Percentiles rank a stretch among this genome's conserved stretches.
These are phyloP conservation scores for Odontomachus brunneus DNA, from an alignment of 1,140 invertebrate species.

Conservation along the genomic window DNA sequence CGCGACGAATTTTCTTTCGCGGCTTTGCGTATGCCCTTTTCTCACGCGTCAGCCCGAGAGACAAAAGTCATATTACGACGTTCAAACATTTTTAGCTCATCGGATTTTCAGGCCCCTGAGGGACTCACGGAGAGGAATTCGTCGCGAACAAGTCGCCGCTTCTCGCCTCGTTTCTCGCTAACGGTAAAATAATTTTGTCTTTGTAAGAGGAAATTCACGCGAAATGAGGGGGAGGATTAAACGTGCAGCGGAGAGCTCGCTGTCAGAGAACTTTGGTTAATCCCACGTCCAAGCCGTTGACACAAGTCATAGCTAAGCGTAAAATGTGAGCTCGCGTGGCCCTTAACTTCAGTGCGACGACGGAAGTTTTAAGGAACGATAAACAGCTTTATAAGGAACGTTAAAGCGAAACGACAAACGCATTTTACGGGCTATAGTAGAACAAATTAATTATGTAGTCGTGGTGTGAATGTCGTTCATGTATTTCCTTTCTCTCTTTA, in stretches of 20 bases:
- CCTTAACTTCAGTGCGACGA: slow-evolving; percentile 28
- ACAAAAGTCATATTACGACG: slow-evolving; percentile 18
- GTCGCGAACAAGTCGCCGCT: no score
- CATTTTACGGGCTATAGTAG: slow-evolving; percentile 17
- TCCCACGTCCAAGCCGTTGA: slow-evolving; percentile 34
- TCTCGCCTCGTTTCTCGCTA: background rate
- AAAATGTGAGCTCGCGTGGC: slow-evolving; percentile 36
- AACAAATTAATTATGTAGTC: slow-evolving; percentile 13
- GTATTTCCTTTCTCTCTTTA: background rate
- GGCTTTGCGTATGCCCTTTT: slow-evolving; percentile 14
- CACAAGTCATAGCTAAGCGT: slow-evolving; percentile 23
- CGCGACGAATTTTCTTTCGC: slow-evolving; percentile 29
- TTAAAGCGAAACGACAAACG: background rate
- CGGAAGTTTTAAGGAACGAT: slow-evolving; percentile 42
- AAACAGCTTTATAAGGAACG: slow-evolving; percentile 24
- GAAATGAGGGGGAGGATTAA: slow-evolving; percentile 28
- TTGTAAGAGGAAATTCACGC: slow-evolving; percentile 13
- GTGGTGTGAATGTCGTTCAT: background rate
- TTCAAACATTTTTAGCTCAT: slow-evolving; percentile 13
- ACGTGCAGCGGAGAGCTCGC: slow-evolving; percentile 1
- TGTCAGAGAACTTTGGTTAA: slow-evolving; percentile 46
- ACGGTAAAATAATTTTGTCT: background rate
- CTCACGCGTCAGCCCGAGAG: background rate
- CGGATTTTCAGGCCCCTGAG: background rate
- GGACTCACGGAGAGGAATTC: background rate